Evolutionary conservation across 2,113 vertebrate species (phyloP).

Genomic region (Glareola pratincola): DNA sequence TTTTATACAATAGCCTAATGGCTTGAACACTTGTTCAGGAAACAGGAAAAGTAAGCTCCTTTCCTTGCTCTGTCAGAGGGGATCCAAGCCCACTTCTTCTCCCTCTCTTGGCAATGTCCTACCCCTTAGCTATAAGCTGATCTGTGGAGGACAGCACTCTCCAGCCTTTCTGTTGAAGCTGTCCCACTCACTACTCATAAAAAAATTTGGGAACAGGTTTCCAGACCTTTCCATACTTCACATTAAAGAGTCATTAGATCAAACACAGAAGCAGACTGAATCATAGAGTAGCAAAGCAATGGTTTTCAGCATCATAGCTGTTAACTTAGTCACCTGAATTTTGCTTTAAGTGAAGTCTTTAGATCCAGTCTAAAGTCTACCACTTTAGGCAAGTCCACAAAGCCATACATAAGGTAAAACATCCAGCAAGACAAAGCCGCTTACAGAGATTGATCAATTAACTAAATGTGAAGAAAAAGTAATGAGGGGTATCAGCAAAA

Average conservation of each 20-base stretch:
- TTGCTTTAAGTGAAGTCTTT: not conserved
- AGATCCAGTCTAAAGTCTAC: not conserved
- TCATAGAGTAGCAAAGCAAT: not conserved
- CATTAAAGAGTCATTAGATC: not conserved
- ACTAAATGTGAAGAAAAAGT: not conserved
- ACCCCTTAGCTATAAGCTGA: not conserved
- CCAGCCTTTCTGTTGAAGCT: not conserved
- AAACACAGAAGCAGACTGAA: not conserved
- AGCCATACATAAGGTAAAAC: not conserved
- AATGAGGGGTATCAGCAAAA: not conserved
- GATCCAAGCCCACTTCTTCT: not conserved
- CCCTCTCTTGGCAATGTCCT: not conserved
- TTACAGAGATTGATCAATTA: not conserved
- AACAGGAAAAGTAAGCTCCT: conserved; percentile 61
- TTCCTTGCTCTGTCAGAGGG: conserved; percentile 24
- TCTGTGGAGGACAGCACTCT: not conserved
- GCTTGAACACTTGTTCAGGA: conserved; percentile 66
- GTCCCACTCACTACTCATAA: not conserved
- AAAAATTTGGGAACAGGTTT: not conserved
- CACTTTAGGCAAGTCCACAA: not conserved
- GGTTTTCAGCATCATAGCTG: not conserved
- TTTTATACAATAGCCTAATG: conserved; percentile 64
- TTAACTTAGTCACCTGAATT: not conserved
- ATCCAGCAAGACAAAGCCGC: not conserved
- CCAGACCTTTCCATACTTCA: not conserved